Percentiles rank a stretch among this genome's conserved stretches.
phyloP scores from a whole-genome alignment of 2,797 vertebrate species.

The Cynopterus sphinx region DNA sequence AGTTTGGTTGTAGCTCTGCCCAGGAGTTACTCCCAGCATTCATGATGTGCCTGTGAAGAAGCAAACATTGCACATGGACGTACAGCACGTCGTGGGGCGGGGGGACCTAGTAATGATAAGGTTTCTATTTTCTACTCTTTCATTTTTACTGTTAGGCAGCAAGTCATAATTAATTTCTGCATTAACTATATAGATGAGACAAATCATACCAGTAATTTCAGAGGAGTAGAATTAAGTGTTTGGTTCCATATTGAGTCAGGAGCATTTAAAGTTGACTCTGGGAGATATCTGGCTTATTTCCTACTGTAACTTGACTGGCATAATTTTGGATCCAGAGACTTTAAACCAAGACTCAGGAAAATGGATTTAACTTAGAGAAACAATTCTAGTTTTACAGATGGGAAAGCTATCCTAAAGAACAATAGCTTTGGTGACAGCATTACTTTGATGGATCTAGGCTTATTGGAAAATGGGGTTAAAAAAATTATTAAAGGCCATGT shows the following conservation, averaged over 20 bases:
- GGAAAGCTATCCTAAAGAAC: slow-evolving; percentile 53
- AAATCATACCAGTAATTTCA: background rate
- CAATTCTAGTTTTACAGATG: slow-evolving; percentile 36
- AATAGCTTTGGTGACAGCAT: slow-evolving; percentile 44
- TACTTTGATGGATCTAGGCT: slow-evolving; percentile 4
- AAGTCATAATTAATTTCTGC: slow-evolving; percentile 17
- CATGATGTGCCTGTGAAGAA: background rate
- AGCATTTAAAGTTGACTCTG: background rate
- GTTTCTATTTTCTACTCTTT: slow-evolving; percentile 12
- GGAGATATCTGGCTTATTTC: background rate
- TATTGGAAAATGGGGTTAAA: slow-evolving; percentile 45
- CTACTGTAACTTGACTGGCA: slow-evolving; percentile 16
- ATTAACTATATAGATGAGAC: background rate
- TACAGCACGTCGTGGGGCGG: background rate
- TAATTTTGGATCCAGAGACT: slow-evolving; percentile 49
- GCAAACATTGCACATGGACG: background rate
- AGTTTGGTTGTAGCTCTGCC: background rate
- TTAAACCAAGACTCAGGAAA: slow-evolving; percentile 45
- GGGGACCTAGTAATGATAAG: background rate
- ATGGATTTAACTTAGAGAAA: slow-evolving; percentile 53
- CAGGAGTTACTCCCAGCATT: background rate
- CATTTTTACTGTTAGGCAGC: background rate
- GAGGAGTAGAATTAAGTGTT: background rate
- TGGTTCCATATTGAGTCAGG: background rate
- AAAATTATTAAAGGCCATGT: background rate